These are phyloP conservation scores for Antheraea yamamai DNA, from an alignment of 2,888 invertebrate genomes.

Conservation along the genomic window DNA sequence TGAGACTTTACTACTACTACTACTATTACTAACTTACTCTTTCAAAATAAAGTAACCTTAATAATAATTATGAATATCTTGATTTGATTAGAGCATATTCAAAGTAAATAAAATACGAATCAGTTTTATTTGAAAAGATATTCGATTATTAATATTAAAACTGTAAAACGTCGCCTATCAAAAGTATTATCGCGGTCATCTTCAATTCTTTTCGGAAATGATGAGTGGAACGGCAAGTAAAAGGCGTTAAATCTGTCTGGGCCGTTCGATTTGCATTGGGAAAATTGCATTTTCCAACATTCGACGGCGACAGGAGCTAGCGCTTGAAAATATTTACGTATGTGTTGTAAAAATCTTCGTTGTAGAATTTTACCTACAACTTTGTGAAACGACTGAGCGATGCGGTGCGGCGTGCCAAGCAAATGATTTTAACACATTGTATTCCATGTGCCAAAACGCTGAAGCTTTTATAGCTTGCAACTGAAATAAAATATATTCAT, in stretches of 20 bases:
- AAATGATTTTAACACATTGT: conserved; percentile 20
- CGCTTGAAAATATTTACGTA: conserved; percentile 65
- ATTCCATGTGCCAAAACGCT: conserved; percentile 11
- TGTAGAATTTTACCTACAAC: conserved; percentile 39
- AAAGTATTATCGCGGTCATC: conserved; percentile 46
- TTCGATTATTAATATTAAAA: background rate
- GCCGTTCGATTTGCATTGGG: conserved; percentile 77
- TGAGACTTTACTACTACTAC: too few relatives aligned
- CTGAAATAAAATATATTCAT: conserved; percentile 35
- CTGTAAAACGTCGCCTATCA: background rate
- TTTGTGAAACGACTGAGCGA: conserved; percentile 7
- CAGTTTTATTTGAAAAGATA: conserved; percentile 6
- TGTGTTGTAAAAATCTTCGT: conserved; percentile 58
- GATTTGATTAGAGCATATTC: background rate
- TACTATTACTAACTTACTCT: too few relatives aligned
- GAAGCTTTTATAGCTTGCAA: conserved; percentile 35
- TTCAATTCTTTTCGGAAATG: conserved; percentile 63
- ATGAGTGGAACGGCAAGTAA: conserved; percentile 72
- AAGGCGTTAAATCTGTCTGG: conserved; percentile 78
- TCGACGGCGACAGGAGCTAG: conserved; percentile 58
- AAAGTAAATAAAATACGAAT: background rate
- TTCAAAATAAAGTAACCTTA: background rate
- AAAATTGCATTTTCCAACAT: conserved; percentile 77
- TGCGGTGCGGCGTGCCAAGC: conserved; percentile 19
- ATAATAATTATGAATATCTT: background rate